Conservation (phyloP, 2,797 vertebrate genomes). For the Myripristis jacobus region DNA sequence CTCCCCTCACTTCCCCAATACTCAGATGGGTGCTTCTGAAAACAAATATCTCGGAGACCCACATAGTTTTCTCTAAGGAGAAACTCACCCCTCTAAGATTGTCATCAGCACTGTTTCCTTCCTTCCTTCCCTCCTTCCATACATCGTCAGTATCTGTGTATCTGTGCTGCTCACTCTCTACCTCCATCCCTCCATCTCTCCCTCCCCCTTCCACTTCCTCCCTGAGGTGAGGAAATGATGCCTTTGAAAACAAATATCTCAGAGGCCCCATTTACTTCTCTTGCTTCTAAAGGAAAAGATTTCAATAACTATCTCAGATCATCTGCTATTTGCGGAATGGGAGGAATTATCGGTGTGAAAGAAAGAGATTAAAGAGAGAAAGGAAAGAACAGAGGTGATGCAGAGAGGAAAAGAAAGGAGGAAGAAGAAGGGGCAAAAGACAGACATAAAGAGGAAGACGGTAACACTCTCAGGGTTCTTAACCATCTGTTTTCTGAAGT, state of each 20-base stretch:
- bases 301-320: slow-evolving; percentile 53
- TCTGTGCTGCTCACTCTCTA: slow-evolving; percentile 4
- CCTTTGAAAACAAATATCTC: slow-evolving; percentile 60
- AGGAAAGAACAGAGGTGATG: slow-evolving; percentile 33
- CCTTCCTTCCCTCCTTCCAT: background rate
- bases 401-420: background rate
- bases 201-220: background rate
- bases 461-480: slow-evolving; percentile 33
- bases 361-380: slow-evolving; percentile 30
- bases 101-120: slow-evolving; percentile 5
- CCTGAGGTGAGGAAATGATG: slow-evolving; percentile 33
- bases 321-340: slow-evolving; percentile 44
- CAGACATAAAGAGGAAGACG: slow-evolving; percentile 19
- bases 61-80: slow-evolving; percentile 1
- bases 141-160: background rate
- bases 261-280: slow-evolving; percentile 43
- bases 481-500: slow-evolving; percentile 62
- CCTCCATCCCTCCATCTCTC: background rate
- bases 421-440: slow-evolving; percentile 27
- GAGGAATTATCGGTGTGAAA: slow-evolving; percentile 26
- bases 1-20: slow-evolving; percentile 9
- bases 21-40: slow-evolving; percentile 38
- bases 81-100: slow-evolving; percentile 4
- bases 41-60: slow-evolving; percentile 50
- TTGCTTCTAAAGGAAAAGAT: slow-evolving; percentile 14